Evolutionary conservation across 2,113 vertebrate species (phyloP), one percentile per base, ranked within the genome.

Genomic region (Lanius collurio): DNA sequence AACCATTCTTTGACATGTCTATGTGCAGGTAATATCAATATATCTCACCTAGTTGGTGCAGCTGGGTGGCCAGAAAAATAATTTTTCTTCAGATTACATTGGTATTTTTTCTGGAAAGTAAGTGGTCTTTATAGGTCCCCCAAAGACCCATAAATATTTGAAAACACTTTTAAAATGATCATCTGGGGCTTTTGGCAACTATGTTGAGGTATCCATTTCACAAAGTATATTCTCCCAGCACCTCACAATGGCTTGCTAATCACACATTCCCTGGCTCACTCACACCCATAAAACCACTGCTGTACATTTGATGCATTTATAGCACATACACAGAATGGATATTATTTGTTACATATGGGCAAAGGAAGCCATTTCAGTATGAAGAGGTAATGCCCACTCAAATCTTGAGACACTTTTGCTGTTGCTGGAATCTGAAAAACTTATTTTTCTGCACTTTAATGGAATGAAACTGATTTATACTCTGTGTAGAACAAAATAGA

Each of bases 71-170:
- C 84, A 95, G 70, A 95, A 89, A 70, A 86, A 83, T 49, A 23
- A 13, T 94, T 90, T 91, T 87, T 82, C 68, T 91, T 92, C 81
- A 93, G 49, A 82, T 95, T 95, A 81, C 60, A 67, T 30, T 73
- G 35, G n/a, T 64, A 80, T 94, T 81, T 90, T 93, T 94, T 87
- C 86, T 95, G 80, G 68, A 91, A 94, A 92, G 56, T 13, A 55
- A 85, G 57, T 65, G 24, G 41, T 76, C 76, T 95, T 95, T 92
- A 89, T 53, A 76, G 46, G 81, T 64, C 62, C 90, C 47, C 71
- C 13, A 67, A 87, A 92, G 87, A 90, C 56, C 21, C 78, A 92
- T 91, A 96, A 95, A 93, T 94, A 95, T 73, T 81, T 96, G 86
- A 79, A 95, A 97, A 91, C 76, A 84, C 83, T 95, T 96, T 73